Evolutionary conservation across 2,888 invertebrate species (phyloP).

Genomic region (Dasysyrphus tricinctus): DNA sequence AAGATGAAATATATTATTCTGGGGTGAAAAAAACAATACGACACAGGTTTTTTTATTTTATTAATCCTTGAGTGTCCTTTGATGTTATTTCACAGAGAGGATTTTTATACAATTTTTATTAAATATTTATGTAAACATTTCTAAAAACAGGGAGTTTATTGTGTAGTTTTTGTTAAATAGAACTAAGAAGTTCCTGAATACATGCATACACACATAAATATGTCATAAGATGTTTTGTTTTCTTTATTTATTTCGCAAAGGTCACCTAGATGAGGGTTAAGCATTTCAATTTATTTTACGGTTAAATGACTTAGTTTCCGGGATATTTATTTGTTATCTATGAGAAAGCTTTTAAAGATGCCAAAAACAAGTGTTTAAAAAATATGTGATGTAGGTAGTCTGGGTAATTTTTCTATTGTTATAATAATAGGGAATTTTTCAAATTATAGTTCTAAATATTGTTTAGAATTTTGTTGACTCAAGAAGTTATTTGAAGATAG

Average conservation of each 20-base stretch:
- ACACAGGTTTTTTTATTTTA: slow-evolving; percentile 7
- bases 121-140: slow-evolving; percentile 15
- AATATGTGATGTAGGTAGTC: too few relatives aligned
- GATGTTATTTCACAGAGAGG: background rate
- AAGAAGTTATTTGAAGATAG: too few relatives aligned
- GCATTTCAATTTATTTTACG: background rate
- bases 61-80: slow-evolving; percentile 33
- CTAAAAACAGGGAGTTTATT: background rate
- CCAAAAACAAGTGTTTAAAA: too few relatives aligned
- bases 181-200: background rate
- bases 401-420: too few relatives aligned
- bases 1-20: slow-evolving; percentile 23
- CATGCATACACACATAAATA: background rate
- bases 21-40: background rate
- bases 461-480: too few relatives aligned
- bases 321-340: too few relatives aligned
- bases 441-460: too few relatives aligned
- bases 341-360: too few relatives aligned
- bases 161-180: slow-evolving; percentile 7
- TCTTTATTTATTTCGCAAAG: background rate
- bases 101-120: slow-evolving; percentile 22
- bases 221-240: background rate
- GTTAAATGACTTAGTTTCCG: too few relatives aligned
- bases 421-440: too few relatives aligned
- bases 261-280: background rate